phyloP scores from a whole-genome alignment of 2,113 vertebrate species.

The Castor canadensis region DNA sequence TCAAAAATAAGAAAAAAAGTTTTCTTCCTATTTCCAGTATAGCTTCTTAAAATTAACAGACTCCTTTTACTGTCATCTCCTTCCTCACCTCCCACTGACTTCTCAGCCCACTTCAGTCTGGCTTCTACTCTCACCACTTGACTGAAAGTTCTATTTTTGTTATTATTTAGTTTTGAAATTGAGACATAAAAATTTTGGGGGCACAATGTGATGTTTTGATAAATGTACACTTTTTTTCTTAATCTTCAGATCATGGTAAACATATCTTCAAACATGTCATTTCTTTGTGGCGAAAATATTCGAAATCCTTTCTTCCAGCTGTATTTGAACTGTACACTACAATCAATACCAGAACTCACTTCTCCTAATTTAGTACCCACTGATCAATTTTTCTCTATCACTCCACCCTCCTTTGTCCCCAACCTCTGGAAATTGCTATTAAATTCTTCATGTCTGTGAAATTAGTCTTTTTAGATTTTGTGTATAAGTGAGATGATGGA shows the following conservation, averaged over 20 bases:
- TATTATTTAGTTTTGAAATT: not conserved
- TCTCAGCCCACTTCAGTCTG: constrained; percentile 22
- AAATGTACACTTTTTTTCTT: not conserved
- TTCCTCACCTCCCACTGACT: constrained; percentile 4
- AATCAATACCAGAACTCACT: not conserved
- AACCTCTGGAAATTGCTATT: not conserved
- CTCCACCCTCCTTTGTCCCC: not conserved
- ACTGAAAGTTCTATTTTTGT: not conserved
- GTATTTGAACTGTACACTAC: no score
- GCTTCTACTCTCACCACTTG: not conserved
- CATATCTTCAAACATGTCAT: not conserved
- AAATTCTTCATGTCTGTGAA: not conserved
- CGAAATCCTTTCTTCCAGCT: not conserved
- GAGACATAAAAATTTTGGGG: not conserved
- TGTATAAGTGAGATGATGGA: not conserved
- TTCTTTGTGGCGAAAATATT: not conserved
- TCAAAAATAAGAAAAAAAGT: not conserved
- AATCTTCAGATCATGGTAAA: not conserved
- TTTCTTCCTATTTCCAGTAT: not conserved
- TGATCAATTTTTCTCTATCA: not conserved
- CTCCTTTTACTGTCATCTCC: not conserved
- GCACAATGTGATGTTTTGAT: not conserved
- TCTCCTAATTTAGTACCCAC: not conserved
- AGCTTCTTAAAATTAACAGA: constrained; percentile 36
- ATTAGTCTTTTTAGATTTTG: not conserved